Percentiles rank a stretch among this genome's conserved stretches.
Evolutionary conservation across 1,140 invertebrate genomes (phyloP).

Genomic region (Ctenoplectra terminalis): DNA sequence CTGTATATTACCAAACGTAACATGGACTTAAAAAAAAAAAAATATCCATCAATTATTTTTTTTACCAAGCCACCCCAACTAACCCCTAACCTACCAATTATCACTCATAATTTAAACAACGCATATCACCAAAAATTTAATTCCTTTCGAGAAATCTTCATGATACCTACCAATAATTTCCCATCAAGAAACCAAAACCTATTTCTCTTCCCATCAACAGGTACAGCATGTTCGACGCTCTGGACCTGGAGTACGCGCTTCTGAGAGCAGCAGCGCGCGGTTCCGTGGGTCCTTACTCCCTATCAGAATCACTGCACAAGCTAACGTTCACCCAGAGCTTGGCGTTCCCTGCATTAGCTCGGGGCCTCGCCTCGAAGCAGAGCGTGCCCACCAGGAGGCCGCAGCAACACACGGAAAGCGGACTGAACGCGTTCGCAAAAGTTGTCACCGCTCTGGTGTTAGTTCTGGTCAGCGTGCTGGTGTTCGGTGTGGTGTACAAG

Average conservation of each 20-base stretch:
- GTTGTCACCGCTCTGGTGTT: constrained; percentile 88
- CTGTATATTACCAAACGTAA: too few species aligned
- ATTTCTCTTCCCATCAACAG: constrained; percentile 60
- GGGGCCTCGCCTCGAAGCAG: constrained; percentile 87
- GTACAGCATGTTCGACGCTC: constrained; percentile 88
- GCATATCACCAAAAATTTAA: too few species aligned
- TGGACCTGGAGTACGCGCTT: constrained; percentile 88
- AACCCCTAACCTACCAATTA: too few species aligned
- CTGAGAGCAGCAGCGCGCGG: constrained; percentile 87
- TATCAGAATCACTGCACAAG: constrained; percentile 89
- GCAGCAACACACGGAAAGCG: constrained; percentile 85
- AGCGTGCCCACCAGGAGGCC: constrained; percentile 84
- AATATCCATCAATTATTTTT: too few species aligned
- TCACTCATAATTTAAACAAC: too few species aligned
- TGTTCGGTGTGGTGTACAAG: constrained; percentile 90
- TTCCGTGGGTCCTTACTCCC: constrained; percentile 88
- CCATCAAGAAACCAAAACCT: too few species aligned
- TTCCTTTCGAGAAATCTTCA: too few species aligned
- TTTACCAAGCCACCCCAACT: too few species aligned
- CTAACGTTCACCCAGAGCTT: constrained; percentile 90
- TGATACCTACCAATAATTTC: too few species aligned
- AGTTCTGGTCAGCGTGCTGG: constrained; percentile 88
- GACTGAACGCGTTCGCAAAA: constrained; percentile 88
- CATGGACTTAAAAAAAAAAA: too few species aligned
- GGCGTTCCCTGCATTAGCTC: constrained; percentile 88